Percentiles rank a stretch among this genome's conserved stretches.
These are phyloP conservation scores for Carettochelys insculpta DNA, from an alignment of 2,113 vertebrate genomes.

Conservation along the genomic window DNA sequence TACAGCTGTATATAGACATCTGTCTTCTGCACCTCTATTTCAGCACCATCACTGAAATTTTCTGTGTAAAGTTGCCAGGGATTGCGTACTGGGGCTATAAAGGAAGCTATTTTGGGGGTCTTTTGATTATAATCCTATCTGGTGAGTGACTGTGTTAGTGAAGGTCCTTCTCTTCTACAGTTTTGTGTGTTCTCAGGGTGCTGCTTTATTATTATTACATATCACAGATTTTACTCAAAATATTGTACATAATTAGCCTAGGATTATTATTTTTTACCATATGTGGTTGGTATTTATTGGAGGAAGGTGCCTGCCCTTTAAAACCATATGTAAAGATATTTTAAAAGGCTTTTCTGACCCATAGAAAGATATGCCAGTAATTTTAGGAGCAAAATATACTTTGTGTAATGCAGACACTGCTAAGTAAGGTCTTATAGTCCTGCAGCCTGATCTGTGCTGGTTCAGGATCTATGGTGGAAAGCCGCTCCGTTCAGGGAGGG, in stretches of 20 bases:
- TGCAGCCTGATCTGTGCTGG: not conserved
- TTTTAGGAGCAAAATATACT: not conserved
- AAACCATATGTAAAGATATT: not conserved
- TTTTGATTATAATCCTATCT: not conserved
- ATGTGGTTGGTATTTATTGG: not conserved
- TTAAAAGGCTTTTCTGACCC: not conserved
- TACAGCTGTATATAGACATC: not conserved
- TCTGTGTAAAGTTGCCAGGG: not conserved
- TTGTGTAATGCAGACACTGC: conserved; percentile 1
- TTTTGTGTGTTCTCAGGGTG: not conserved
- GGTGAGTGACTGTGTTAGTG: not conserved
- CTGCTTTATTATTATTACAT: not conserved
- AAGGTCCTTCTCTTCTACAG: not conserved
- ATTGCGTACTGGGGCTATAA: not conserved
- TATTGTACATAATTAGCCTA: not conserved
- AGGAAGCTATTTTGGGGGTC: not conserved
- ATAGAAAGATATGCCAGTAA: not conserved
- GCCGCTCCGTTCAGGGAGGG: not conserved
- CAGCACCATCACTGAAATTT: not conserved
- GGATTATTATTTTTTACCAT: not conserved
- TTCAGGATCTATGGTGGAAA: not conserved
- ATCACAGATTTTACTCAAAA: not conserved
- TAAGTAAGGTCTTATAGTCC: not conserved
- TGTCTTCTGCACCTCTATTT: not conserved
- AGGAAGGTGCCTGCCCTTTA: not conserved